Percentiles rank a stretch among this genome's conserved stretches.
phyloP scores from a whole-genome alignment of 53 echinoderm and acorn worm genomes.

The Paracentrotus lividus region DNA sequence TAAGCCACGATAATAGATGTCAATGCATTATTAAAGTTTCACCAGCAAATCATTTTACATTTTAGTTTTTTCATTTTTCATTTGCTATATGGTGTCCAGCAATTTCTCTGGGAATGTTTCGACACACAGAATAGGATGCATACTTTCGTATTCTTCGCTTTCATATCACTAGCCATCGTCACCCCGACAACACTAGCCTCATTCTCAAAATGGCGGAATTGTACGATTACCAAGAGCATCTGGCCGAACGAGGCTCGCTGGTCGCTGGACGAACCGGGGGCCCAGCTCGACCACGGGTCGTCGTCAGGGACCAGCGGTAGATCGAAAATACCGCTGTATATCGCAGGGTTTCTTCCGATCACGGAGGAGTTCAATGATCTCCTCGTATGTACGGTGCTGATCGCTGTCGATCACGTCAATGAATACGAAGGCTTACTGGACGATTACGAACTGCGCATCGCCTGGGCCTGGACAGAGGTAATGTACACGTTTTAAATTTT shows the following conservation, averaged over 20 bases:
- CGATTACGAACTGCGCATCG: slow-evolving; percentile 79
- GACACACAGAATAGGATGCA: neutral
- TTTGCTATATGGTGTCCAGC: neutral
- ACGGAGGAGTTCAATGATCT: slow-evolving; percentile 64
- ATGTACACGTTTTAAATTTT: neutral
- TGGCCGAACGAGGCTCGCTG: slow-evolving; percentile 47
- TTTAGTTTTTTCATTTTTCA: no score
- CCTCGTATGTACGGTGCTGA: slow-evolving; percentile 74
- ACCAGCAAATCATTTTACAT: neutral
- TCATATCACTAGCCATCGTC: neutral
- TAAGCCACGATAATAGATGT: no score
- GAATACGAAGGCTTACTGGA: slow-evolving; percentile 68
- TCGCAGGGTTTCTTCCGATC: slow-evolving; percentile 81
- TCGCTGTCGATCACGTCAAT: slow-evolving; percentile 81
- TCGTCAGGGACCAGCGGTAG: neutral
- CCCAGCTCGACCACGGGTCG: neutral
- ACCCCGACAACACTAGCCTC: neutral
- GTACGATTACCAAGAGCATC: slow-evolving; percentile 15
- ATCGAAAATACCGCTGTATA: slow-evolving; percentile 76
- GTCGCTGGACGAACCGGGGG: neutral
- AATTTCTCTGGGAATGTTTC: neutral
- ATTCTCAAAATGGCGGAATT: slow-evolving; percentile 45
- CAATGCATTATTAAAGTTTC: neutral
- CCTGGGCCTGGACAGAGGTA: slow-evolving; percentile 83
- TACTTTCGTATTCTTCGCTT: neutral